Conservation (phyloP, 2,888 invertebrate species). For the Rhogogaster chlorosoma region DNA sequence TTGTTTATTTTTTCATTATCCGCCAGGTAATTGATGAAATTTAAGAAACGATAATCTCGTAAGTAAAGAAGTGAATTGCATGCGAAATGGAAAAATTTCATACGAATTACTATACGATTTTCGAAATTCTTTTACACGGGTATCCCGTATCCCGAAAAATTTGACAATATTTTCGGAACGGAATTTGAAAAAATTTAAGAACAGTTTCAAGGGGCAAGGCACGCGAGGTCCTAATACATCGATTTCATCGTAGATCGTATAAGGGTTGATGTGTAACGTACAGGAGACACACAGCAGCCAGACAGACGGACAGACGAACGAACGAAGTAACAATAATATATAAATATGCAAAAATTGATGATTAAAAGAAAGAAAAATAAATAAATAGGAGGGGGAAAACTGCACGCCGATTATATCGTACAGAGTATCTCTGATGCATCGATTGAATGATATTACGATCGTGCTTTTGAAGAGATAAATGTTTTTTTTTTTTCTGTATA, state of each 20-base stretch:
- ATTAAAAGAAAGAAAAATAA: not conserved
- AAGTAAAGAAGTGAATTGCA: not conserved
- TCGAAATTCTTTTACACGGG: too few species aligned
- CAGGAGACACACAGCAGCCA: slow-evolving; percentile 20
- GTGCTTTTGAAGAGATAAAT: not conserved
- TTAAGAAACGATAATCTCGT: not conserved
- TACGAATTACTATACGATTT: not conserved
- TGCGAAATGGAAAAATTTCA: not conserved
- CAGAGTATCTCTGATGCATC: slow-evolving; percentile 10
- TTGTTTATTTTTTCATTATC: not conserved
- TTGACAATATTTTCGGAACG: too few species aligned
- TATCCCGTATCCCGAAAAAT: too few species aligned
- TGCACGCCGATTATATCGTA: slow-evolving; percentile 7
- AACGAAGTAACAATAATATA: not conserved
- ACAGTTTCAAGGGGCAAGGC: not conserved
- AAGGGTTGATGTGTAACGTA: not conserved
- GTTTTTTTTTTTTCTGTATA: too few species aligned
- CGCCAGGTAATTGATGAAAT: not conserved
- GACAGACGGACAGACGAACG: not conserved
- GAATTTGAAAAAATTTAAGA: not conserved
- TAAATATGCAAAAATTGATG: not conserved
- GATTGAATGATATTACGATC: slow-evolving; percentile 8
- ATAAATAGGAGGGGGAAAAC: not conserved
- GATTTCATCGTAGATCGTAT: not conserved
- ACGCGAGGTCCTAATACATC: not conserved